Conservation (phyloP, 2,113 vertebrate genomes). For the Cygnus buccinator region DNA sequence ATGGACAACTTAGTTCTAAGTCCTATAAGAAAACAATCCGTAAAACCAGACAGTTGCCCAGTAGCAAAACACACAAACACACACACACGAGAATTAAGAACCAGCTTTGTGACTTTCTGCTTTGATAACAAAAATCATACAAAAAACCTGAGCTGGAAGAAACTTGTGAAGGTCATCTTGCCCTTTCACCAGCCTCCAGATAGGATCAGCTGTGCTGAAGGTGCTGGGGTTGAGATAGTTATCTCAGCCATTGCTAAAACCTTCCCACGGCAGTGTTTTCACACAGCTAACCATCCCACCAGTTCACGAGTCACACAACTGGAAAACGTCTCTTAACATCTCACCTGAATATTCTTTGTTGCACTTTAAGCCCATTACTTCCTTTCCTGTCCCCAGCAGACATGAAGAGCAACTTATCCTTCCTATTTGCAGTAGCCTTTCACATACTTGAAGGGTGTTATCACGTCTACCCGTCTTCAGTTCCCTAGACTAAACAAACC, state of each 20-base stretch:
- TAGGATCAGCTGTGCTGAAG: neutral
- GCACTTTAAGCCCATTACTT: neutral
- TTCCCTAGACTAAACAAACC: slow-evolving; percentile 52
- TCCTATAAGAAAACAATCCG: neutral
- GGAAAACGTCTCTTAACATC: neutral
- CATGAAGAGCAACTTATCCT: neutral
- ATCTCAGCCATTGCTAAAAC: neutral
- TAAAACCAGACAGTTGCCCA: neutral
- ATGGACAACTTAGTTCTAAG: neutral
- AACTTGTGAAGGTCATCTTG: neutral
- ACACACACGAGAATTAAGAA: neutral
- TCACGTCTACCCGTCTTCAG: neutral
- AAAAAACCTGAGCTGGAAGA: neutral
- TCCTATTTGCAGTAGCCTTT: slow-evolving; percentile 14
- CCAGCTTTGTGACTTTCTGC: neutral
- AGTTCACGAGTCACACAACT: neutral
- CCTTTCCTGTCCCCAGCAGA: neutral
- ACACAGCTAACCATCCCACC: neutral
- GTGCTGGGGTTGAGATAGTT: neutral
- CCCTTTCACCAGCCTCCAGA: neutral
- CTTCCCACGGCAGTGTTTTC: neutral
- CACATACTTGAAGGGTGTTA: slow-evolving; percentile 1
- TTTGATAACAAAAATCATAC: neutral
- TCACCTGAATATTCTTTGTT: neutral
- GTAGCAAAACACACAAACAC: neutral